Evolutionary conservation across 1,140 invertebrate species (phyloP), one percentile per base, ranked within the genome.

Genomic region (Sarcophaga bullata): DNA sequence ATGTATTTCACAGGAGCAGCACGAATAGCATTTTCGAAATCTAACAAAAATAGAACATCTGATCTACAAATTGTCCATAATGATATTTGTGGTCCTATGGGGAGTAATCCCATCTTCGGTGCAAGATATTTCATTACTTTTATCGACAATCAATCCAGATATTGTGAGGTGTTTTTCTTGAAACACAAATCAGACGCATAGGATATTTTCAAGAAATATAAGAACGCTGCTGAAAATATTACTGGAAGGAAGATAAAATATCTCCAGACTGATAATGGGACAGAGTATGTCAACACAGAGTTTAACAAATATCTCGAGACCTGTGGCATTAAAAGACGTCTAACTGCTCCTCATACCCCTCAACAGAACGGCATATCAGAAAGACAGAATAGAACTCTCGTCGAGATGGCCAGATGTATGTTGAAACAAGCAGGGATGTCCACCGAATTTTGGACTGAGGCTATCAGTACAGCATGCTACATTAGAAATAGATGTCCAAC

Each of bases 51-150:
- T n/a, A n/a, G n/a, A n/a, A n/a, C n/a, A n/a, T n/a, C n/a, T n/a
- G n/a, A n/a, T n/a, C n/a, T n/a, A n/a, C n/a, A 90, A 76, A 37
- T 90, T 17, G 83, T 91, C 1, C 89, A 91, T 84, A 84, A 85
- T 37, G 90, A 91, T 84, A 54, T 91, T 9, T 89, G 87, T 83
- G 91, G 91, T 47, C 90, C 89, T n/a, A 90, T 90, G 87, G 85
- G 87, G 76, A 81, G 80, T n/a, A 80, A 73, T 17, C 89, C 86
- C 49, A 75, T 88, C 80, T 85, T 86, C 50, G 85, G 85, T 47
- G 84, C 86, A n/a, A 83, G 81, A 82, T 91, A 90, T 86, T 88
- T 89, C 83, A n/a, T 91, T 1, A 84, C 88, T 7, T 89, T 91
- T 82, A 87, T 89, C 50, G 90, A 91, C 86, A 90, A 91, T 83